Conservation (phyloP, 2,113 vertebrate genomes). For the Gila orcuttii region DNA sequence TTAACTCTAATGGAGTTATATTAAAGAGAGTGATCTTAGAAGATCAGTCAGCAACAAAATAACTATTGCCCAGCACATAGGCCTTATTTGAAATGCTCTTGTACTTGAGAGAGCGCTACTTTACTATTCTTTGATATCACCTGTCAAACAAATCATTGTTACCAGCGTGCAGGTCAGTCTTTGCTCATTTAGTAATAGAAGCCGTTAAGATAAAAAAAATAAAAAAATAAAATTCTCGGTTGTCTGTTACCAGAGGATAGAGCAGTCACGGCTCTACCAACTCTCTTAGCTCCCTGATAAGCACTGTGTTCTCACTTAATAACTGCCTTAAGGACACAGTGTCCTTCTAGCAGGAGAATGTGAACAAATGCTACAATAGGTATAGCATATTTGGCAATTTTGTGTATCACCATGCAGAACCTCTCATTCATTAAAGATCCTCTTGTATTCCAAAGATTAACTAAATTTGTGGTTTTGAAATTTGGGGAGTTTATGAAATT, state of each 20-base stretch:
- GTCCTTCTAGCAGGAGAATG: slow-evolving; percentile 15
- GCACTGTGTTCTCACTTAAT: slow-evolving; percentile 42
- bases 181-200: not conserved
- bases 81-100: slow-evolving; percentile 22
- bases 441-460: not conserved
- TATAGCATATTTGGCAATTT: not conserved
- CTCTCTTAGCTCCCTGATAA: slow-evolving; percentile 34
- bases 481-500: not conserved
- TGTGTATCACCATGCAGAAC: not conserved
- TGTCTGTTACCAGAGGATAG: slow-evolving; percentile 2
- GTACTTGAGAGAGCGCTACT: not conserved
- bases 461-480: not conserved
- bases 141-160: slow-evolving; percentile 17
- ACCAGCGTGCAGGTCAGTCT: not conserved
- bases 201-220: not conserved
- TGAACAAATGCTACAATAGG: slow-evolving; percentile 13
- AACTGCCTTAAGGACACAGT: slow-evolving; percentile 31
- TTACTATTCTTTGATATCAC: not conserved
- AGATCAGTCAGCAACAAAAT: slow-evolving; percentile 6
- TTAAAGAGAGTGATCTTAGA: slow-evolving; percentile 11
- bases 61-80: not conserved
- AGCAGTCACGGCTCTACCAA: not conserved
- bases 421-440: not conserved
- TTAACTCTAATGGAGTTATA: slow-evolving; percentile 10
- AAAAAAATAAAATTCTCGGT: not conserved